A percentile compares a stretch with the other conserved stretches of the same genome.
These are phyloP conservation scores for Papilio xuthus DNA, from an alignment of 1,140 invertebrate species.

Conservation along the genomic window DNA sequence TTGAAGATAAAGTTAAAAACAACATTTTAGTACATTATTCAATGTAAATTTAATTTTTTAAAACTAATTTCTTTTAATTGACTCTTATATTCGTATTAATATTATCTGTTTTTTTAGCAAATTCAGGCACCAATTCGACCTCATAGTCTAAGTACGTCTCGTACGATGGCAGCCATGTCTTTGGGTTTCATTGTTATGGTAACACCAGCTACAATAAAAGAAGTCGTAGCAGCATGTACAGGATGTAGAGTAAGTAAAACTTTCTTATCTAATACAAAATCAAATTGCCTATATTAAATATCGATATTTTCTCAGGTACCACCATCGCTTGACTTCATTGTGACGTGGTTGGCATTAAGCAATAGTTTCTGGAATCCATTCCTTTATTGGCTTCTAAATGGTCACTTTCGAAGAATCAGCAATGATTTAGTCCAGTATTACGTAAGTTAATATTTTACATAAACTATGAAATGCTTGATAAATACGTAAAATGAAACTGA, in stretches of 20 bases:
- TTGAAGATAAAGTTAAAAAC: no score
- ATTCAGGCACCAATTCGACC: slow-evolving; percentile 85
- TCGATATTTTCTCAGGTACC: slow-evolving; percentile 83
- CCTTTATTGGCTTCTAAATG: slow-evolving; percentile 93
- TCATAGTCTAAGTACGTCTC: slow-evolving; percentile 88
- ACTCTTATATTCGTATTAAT: not conserved
- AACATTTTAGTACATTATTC: no score
- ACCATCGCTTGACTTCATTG: slow-evolving; percentile 89
- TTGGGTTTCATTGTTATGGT: slow-evolving; percentile 94
- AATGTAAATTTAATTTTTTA: no score
- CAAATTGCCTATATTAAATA: slow-evolving; percentile 8
- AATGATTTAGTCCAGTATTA: slow-evolving; percentile 88
- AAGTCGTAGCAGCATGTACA: slow-evolving; percentile 93
- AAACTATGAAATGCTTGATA: not conserved
- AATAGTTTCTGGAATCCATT: slow-evolving; percentile 95
- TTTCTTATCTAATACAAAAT: slow-evolving; percentile 38
- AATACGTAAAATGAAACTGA: not conserved
- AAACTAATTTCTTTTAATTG: no score
- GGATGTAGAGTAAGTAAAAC: slow-evolving; percentile 82
- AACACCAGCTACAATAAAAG: slow-evolving; percentile 93
- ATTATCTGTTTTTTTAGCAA: slow-evolving; percentile 51
- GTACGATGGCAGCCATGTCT: slow-evolving; percentile 94
- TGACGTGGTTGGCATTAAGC: slow-evolving; percentile 92
- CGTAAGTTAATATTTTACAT: slow-evolving; percentile 77
- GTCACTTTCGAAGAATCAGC: slow-evolving; percentile 90